Base-by-base conservation (phyloP, 2,113 vertebrate genomes). In the Actenoides lindsayi region DNA sequence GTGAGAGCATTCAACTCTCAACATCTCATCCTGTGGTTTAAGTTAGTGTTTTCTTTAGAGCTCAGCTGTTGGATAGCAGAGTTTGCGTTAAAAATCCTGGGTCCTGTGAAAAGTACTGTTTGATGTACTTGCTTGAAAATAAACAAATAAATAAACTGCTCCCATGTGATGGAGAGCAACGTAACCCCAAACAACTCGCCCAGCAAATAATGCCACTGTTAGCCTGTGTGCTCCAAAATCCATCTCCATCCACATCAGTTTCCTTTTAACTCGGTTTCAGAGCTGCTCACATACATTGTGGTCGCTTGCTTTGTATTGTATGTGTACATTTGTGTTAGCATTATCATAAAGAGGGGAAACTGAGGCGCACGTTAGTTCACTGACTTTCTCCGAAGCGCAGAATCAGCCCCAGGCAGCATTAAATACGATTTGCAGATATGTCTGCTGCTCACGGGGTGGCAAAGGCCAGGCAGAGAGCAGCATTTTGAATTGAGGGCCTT, bases 341-440 rank as follows among this genome's bases (percentile, higher is more conserved):
- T 51, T 90, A 4, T 59, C 70, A 9, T 31, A 21, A 59, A 70
- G 53, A 30, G 42, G 24, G 42, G 11, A 31, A 56, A 39, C 42
- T 9, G 67, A 65, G 35, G 59, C 42, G 35, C 3, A 3, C 23
- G 0, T 69, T 44, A 79, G 28, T 60, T 91, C 33, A 10, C 13
- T 3, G 0, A 21, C 28, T 67, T 64, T 42, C 21, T 80, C 20
- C 16, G 70, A 84, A 84, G 44, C 1, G 0, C 3, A 0, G 20
- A 10, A 48, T 51, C 13, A 9, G 9, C 53, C 67, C 39, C 33
- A 24, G 81, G 48, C 39, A 79, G 77, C 0, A 0, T 39, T 67
- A 78, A 90, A 59, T 20, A 7, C 11, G 13, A 1, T 19, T 67
- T 74, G 37, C 25, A 50, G 0, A 10, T 16, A 2, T 51, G 28